Evolutionary conservation across 2,797 vertebrate genomes (phyloP), one percentile per base, ranked within the genome.

Genomic region (Lithobates sylvaticus): DNA sequence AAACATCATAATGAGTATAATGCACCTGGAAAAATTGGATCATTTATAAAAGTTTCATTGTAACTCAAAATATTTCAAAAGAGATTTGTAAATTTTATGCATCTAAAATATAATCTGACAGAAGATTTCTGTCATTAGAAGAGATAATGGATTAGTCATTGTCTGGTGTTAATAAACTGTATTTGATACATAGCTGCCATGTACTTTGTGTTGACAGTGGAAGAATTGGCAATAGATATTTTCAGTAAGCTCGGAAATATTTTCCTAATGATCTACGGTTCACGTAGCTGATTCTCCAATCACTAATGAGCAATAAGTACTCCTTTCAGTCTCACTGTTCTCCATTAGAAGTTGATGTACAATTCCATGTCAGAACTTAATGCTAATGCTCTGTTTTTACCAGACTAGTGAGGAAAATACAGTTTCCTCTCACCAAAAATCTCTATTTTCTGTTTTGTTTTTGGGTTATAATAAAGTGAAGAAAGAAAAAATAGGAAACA

Each of bases 221-320:
- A 78, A 78, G 15, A 78, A 69, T 76, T 36, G 58, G 26, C 58
- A 83, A 73, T 73, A 65, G 68, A 65, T 76, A 77, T 65, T 82
- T 67, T 87, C 76, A 74, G 81, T 69, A 32, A 74, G 75, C 69
- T 83, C 21, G 10, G 81, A 83, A 86, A 74, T 74, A 72, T 83
- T 79, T 74, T 78, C 76, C n/a, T 78, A 87, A 87, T 75, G 76
- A 72, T 81, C 78, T 81, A 86, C 84, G 70, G 64, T 81, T 86
- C 78, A 75, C 71, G 32, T 78, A 86, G 39, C 80, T 42, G 23
- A 78, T 83, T 79, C 76, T 79, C 39, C 75, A 83, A 65, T 58
- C 70, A 68, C 81, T 83, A 87, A 87, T 83, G 80, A 87, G 69
- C 67, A 83, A 67, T 78, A 67, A 74, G 77, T 36, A 85, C 65